Percentiles rank a stretch among this genome's conserved stretches.
Conservation (phyloP, 2,888 invertebrate species). For the Volucella zonaria region DNA sequence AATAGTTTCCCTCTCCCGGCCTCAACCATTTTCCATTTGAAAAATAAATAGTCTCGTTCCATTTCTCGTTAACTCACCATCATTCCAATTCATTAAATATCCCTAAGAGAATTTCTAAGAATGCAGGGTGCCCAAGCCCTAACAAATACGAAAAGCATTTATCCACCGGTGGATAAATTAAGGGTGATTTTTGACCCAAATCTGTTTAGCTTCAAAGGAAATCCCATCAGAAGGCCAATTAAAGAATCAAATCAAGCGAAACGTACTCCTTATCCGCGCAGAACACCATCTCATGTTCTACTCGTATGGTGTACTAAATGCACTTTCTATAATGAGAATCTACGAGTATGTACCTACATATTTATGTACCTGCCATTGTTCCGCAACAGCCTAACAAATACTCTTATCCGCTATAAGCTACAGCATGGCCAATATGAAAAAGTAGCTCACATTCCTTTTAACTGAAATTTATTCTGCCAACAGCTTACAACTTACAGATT, state of each 20-base stretch:
- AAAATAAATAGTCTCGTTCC: too few relatives aligned
- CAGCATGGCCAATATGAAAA: constrained; percentile 47
- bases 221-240: constrained; percentile 44
- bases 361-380: constrained; percentile 19
- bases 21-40: too few relatives aligned
- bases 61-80: too few relatives aligned
- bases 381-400: constrained; percentile 23
- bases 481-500: constrained; percentile 17
- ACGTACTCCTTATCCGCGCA: neutral
- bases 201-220: neutral
- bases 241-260: constrained; percentile 12
- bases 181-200: too few relatives aligned
- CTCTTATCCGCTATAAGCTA: constrained; percentile 34
- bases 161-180: neutral
- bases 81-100: too few relatives aligned
- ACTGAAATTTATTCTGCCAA: constrained; percentile 25
- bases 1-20: too few relatives aligned
- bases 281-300: too few relatives aligned
- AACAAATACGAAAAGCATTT: neutral
- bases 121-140: too few relatives aligned
- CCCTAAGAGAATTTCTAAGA: too few relatives aligned
- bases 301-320: too few relatives aligned
- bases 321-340: too few relatives aligned
- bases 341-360: neutral
- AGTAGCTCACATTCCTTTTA: constrained; percentile 47